These are phyloP conservation scores for Chiridota heheva DNA, from an alignment of 35 echinoderm and acorn worm species.

Conservation along the genomic window DNA sequence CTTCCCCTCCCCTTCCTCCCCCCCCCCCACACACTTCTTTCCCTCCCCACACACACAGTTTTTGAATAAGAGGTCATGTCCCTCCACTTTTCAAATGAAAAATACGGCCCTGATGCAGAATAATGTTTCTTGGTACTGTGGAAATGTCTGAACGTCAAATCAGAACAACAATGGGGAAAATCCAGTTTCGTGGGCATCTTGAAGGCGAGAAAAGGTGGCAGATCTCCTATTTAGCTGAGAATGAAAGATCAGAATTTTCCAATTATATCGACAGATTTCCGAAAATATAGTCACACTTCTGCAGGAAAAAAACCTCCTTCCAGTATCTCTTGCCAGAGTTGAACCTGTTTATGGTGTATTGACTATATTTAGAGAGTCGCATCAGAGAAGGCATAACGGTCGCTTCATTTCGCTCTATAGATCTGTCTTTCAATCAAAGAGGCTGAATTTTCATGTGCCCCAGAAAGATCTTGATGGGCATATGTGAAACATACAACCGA, in stretches of 20 bases:
- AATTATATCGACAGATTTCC: conserved; percentile 67
- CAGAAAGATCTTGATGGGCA: conserved; percentile 59
- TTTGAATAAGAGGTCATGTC: no score
- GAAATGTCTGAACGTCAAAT: conserved; percentile 25
- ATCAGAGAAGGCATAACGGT: neutral
- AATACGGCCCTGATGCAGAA: no score
- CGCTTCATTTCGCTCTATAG: neutral
- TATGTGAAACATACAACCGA: conserved; percentile 49
- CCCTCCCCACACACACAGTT: no score
- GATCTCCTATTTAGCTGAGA: neutral
- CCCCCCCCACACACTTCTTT: no score
- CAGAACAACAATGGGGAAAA: conserved; percentile 12
- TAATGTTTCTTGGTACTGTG: conserved; percentile 48
- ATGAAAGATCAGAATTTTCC: conserved; percentile 27
- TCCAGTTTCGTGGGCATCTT: neutral
- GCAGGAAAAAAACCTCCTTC: conserved; percentile 10
- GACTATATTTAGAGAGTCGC: conserved; percentile 25
- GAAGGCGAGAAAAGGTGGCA: conserved; percentile 40
- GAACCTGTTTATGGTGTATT: conserved; percentile 44
- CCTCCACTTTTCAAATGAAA: no score
- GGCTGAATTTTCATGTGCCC: conserved; percentile 56
- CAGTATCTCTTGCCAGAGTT: conserved; percentile 58
- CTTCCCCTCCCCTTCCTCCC: no score
- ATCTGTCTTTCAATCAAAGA: conserved; percentile 26
- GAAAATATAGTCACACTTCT: conserved; percentile 60